Conservation (phyloP, 2,888 invertebrate genomes). For the Cataglyphis rosenhaueri region DNA sequence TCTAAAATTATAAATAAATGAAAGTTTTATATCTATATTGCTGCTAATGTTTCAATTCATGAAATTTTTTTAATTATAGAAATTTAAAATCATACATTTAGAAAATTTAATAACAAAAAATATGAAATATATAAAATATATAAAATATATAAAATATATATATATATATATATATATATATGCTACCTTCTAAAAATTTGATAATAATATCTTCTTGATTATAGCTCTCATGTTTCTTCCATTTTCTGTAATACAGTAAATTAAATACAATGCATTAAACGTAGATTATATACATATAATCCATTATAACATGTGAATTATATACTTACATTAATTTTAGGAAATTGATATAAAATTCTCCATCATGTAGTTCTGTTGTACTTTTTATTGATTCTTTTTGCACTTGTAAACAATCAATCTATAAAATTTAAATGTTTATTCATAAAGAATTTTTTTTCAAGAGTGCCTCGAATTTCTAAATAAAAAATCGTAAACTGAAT, state of each 20-base stretch:
- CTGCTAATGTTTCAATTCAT: neutral
- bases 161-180: neutral
- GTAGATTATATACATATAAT: neutral
- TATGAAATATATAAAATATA: neutral
- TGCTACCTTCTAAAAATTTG: slow-evolving; percentile 63
- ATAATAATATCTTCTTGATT: slow-evolving; percentile 48
- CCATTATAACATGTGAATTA: neutral
- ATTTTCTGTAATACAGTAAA: slow-evolving; percentile 50
- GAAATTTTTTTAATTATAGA: neutral
- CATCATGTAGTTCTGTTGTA: slow-evolving; percentile 74
- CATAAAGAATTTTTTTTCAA: neutral
- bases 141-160: neutral
- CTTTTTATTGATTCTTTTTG: slow-evolving; percentile 66
- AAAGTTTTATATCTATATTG: neutral
- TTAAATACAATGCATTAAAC: neutral
- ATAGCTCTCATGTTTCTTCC: slow-evolving; percentile 39
- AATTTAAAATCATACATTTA: neutral
- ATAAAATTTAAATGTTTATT: slow-evolving; percentile 62
- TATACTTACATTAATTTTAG: slow-evolving; percentile 76
- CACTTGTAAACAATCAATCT: slow-evolving; percentile 86
- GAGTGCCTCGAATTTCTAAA: neutral
- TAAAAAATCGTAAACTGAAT: neutral
- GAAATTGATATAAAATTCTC: slow-evolving; percentile 75
- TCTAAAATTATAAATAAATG: neutral
- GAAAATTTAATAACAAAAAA: neutral